Evolutionary conservation across 64 coral and sea anemone species (phyloP), one percentile per base, ranked within the genome.

Genomic region (Acropora yongei): DNA sequence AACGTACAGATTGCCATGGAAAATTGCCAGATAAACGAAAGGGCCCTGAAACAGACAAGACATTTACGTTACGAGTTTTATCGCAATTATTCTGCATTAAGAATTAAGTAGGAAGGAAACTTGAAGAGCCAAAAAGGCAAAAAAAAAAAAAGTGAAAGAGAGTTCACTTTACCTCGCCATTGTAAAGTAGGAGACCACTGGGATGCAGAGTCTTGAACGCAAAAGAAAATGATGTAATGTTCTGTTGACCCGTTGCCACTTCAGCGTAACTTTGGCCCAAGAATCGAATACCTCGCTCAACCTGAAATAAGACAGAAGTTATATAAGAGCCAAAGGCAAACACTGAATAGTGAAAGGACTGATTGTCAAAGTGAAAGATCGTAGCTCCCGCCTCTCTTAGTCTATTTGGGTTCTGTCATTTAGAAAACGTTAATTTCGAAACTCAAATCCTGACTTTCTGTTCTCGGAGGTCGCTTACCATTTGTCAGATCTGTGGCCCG

Each of bases 1-100:
- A 12, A 87, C 77, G 57, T 86, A 99, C 65, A 99, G 51, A 63
- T 99, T 99, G 17, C 97, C 97, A 80, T 99, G 97, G 75, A 99
- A 96, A 55, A 99, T 76, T 6, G 94, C 97, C 7, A 99, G 16
- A 20, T 94, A 99, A 79, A 99, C 96, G 86, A 86, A 93, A 41
- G 82, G 66, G 8, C 82, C 83, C 97, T 99, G 57, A 44, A 97
- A 92, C 75, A 55, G 18, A 2, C 0, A 42, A 53, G 2, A 77
- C 61, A 10, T 41, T n/a, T 8, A 30, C 5, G 50, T 30, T 30
- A 30, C 30, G 30, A 30, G 30, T 88, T 42, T 75, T 19, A 85
- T 2, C 1, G 3, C 17, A 58, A 71, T 71, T 19, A 63, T 13
- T 3, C 60, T 14, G 30, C 30, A 30, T 30, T 30, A 30, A 30